Percentiles rank a stretch among this genome's conserved stretches.
phyloP scores from a whole-genome alignment of 2,113 vertebrate species.

The Boulengeromyrus knoepffleri region DNA sequence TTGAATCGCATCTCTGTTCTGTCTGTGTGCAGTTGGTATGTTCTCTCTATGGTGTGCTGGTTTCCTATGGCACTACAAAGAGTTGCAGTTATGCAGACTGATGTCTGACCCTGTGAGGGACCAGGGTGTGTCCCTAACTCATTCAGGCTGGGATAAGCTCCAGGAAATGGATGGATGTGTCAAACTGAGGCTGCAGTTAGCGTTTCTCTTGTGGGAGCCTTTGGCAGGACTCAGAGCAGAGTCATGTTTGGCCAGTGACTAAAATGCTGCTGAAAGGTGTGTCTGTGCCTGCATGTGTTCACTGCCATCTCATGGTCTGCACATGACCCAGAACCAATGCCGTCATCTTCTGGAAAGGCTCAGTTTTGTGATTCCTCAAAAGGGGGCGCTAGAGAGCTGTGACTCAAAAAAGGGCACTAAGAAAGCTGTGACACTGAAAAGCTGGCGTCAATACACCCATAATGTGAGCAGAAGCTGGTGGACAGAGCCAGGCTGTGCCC shows the following conservation, averaged over 20 bases:
- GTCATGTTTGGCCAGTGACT: not conserved
- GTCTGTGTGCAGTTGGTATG: not conserved
- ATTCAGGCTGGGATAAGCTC: not conserved
- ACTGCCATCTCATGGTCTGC: not conserved
- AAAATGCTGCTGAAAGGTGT: not conserved
- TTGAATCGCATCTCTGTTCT: not conserved
- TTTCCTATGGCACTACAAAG: not conserved
- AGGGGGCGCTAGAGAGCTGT: not conserved
- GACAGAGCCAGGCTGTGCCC: not conserved
- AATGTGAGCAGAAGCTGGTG: not conserved
- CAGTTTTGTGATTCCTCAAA: not conserved
- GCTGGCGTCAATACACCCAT: not conserved
- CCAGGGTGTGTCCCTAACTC: not conserved
- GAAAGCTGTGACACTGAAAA: not conserved
- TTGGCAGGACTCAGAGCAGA: not conserved
- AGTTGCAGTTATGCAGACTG: not conserved
- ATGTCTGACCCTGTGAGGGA: not conserved
- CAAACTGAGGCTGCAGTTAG: not conserved
- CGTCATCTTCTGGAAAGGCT: not conserved
- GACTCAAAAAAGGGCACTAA: not conserved
- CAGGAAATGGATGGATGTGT: not conserved
- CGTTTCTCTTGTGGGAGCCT: not conserved
- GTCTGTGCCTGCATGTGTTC: not conserved
- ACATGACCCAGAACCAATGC: not conserved
- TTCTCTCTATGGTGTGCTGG: not conserved